Base-by-base conservation (phyloP, 2,113 vertebrate species). In the Actinemys pallida region DNA sequence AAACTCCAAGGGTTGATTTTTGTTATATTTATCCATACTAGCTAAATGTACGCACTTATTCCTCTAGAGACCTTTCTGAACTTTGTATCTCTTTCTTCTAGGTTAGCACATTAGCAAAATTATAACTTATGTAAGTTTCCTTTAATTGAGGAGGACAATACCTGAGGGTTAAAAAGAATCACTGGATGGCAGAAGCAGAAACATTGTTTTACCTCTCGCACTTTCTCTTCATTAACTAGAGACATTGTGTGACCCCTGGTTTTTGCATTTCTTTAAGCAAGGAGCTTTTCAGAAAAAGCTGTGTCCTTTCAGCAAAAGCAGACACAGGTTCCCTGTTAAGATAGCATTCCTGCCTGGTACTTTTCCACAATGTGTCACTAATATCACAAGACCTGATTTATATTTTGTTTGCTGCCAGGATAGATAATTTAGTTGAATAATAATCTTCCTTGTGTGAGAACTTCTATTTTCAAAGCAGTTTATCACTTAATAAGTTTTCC, bases 231-330 rank as follows among this genome's bases (percentile, higher is more conserved):
- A 0, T 59, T 89, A 92, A 54, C 56, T 1, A 0, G 72, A 80
- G 52, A 29, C 17, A 82, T 45, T 27, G 50, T 49, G 54, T 47
- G 86, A 75, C 69, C 53, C 27, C 42, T 2, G 1, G 45, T n/a
- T 31, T 84, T 56, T 24, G 20, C 54, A 0, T 4, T 0, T 79
- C 88, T 42, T 29, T 2, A 16, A 57, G 88, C 62, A 88, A 54
- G 39, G 27, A 35, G 24, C 49, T n/a, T 52, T 88, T 76, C 65
- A 3, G 11, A 10, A n/a, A 89, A 16, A 25, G 14, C 54, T 10
- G 0, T 0, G 0, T 6, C 75, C 22, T 62, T 4, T 0, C 0
- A 1, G 76, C 52, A 0, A 0, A 31, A 62, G 47, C 2, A 1
- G 35, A 20, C 25, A 57, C 35, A 0, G 12, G n/a, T 10, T 22